phyloP scores from a whole-genome alignment of 1,140 invertebrate species.

The Meloidogyne floridensis region DNA sequence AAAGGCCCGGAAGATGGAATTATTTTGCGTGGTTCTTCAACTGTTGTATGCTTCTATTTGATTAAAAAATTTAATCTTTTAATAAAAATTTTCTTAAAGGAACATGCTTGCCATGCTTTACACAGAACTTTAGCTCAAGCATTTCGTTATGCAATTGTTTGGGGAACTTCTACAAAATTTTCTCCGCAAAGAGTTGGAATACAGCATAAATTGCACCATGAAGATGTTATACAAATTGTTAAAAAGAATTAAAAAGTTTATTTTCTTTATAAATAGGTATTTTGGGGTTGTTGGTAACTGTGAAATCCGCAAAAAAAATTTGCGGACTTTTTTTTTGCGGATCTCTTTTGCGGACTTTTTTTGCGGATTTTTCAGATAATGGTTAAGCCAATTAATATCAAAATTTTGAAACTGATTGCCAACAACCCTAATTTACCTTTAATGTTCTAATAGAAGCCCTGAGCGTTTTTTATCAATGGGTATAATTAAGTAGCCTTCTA shows the following conservation, averaged over 20 bases:
- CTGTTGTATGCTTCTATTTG: conserved; percentile 38
- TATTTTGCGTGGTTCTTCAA: conserved; percentile 57
- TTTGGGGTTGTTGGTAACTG: too few species aligned
- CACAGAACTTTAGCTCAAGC: conserved; percentile 86
- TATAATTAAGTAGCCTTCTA: too few species aligned
- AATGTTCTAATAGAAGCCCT: too few species aligned
- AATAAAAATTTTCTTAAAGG: conserved; percentile 12
- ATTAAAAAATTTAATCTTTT: neutral
- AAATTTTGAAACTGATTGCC: too few species aligned
- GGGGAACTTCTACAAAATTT: conserved; percentile 98
- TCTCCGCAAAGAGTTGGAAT: conserved; percentile 95
- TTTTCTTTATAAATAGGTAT: neutral
- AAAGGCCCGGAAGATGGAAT: conserved; percentile 60
- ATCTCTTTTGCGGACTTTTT: neutral
- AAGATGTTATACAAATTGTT: conserved; percentile 97
- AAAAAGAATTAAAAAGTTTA: conserved; percentile 74
- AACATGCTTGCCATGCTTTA: conserved; percentile 82
- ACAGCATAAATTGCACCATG: conserved; percentile 86
- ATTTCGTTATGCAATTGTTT: conserved; percentile 95
- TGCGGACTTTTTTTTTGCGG: neutral
- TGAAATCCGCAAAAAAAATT: too few species aligned
- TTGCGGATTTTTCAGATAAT: too few species aligned
- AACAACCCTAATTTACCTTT: too few species aligned
- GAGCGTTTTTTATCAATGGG: too few species aligned
- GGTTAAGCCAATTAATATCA: too few species aligned